Evolutionary conservation across 2,113 vertebrate species (phyloP).

Genomic region (Motacilla alba): DNA sequence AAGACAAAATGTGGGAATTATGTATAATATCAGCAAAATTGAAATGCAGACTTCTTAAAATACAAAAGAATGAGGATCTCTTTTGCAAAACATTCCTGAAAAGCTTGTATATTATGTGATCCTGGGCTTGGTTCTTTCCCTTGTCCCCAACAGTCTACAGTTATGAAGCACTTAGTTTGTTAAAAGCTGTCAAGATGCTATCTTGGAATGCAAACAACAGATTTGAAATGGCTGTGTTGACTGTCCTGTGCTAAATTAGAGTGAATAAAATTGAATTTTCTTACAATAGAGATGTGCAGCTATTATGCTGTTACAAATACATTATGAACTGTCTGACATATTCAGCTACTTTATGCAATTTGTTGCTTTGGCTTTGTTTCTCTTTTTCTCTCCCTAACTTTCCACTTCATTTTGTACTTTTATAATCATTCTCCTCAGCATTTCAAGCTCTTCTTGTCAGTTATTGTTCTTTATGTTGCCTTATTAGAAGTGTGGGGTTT

Average conservation of each 20-base stretch:
- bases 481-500: not conserved
- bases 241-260: constrained; percentile 42
- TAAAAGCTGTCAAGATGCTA: constrained; percentile 39
- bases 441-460: not conserved
- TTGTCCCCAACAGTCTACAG: not conserved
- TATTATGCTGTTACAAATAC: constrained; percentile 37
- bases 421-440: not conserved
- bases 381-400: not conserved
- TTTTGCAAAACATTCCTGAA: not conserved
- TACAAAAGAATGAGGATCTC: not conserved
- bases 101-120: not conserved
- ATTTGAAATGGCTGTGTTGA: constrained; percentile 22
- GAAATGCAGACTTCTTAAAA: not conserved
- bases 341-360: constrained; percentile 31
- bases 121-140: not conserved
- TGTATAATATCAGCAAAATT: constrained; percentile 6
- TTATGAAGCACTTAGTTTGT: not conserved
- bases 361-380: not conserved
- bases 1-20: not conserved
- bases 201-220: not conserved
- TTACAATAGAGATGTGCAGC: constrained; percentile 4
- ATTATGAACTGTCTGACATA: not conserved
- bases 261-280: constrained; percentile 32
- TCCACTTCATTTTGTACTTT: constrained; percentile 12
- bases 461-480: not conserved